A percentile compares a stretch with the other conserved stretches of the same genome.
Evolutionary conservation across 2,113 vertebrate genomes (phyloP).

Genomic region (Kobus ellipsiprymnus): DNA sequence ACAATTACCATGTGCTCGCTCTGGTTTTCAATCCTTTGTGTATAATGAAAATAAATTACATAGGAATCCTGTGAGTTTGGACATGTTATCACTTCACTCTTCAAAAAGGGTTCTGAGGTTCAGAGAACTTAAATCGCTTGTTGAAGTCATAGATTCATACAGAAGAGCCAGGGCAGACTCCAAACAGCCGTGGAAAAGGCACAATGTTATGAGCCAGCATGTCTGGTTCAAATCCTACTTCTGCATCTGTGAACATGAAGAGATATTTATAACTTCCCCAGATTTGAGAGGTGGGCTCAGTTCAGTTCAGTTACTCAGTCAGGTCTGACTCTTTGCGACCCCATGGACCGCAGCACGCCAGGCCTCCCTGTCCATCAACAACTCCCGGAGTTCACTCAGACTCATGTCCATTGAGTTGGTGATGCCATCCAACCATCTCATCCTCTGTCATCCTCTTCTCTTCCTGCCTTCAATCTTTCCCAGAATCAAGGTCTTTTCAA

Average conservation of each 20-base stretch:
- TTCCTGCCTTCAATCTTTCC: background rate
- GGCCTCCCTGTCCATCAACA: background rate
- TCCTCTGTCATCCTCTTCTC: background rate
- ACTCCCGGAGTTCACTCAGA: background rate
- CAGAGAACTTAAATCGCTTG: background rate
- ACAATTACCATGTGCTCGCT: background rate
- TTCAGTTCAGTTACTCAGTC: background rate
- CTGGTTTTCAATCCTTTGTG: background rate
- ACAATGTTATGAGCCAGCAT: background rate
- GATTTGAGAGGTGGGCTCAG: background rate
- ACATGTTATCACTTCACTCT: background rate
- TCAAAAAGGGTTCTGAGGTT: background rate
- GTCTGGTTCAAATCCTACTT: background rate
- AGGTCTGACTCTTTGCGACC: accelerated
- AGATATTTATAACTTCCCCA: background rate
- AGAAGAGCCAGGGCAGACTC: background rate
- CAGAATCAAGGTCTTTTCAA: background rate
- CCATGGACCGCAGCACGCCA: accelerated
- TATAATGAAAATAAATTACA: background rate
- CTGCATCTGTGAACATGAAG: background rate
- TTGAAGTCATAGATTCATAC: background rate
- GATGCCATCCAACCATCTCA: background rate
- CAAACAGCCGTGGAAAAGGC: background rate
- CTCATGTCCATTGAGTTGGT: background rate
- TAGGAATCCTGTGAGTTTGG: background rate